Evolutionary conservation across 2,888 invertebrate species (phyloP), one percentile per base, ranked within the genome.

Genomic region (Sphecodes monilicornis): DNA sequence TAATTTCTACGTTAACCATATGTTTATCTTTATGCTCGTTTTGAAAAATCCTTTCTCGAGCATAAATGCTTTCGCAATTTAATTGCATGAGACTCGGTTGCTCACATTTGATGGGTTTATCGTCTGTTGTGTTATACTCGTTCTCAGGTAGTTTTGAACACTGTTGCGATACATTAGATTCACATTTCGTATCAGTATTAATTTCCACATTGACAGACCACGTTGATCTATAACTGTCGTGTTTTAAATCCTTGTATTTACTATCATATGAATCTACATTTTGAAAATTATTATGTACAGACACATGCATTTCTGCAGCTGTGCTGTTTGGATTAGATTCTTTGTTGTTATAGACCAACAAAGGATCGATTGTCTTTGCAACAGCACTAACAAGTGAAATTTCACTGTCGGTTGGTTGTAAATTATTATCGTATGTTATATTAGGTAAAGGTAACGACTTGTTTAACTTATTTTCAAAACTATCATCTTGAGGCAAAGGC

Each of bases 401-500:
- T 60, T 80, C 26, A 71, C 8, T 0, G 70, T 13, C 1, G 73
- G 13, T 36, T 60, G 18, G 29, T 32, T 68, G 46, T 13, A 46
- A 16, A 10, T 57, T 16, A 36, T 8, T 32, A n/a, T 79, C 32
- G 8, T 29, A 22, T 2, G 22, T 32, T 69, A 1, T 18, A 16
- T 22, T 32, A 13, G 1, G 26, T n/a, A 6, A 36, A 50, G 66
- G 29, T 69, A 60, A 66, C 1, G 71, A 80, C 11, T 76, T 50
- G 50, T 81, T 36, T 1, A 64, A 46, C 11, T 18, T 29, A 79
- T 83, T 73, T n/a, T 87, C 82, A 10, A 39, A 0, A 18, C n/a
- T 72, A 72, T 84, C 54, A 43, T 85, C 76, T 32, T 68, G 69
- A 11, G 64, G 60, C 43, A 91, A 32, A 41, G 78, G 79, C 60